These are phyloP conservation scores for Caloenas nicobarica DNA, from an alignment of 2,113 vertebrate genomes.

Conservation along the genomic window DNA sequence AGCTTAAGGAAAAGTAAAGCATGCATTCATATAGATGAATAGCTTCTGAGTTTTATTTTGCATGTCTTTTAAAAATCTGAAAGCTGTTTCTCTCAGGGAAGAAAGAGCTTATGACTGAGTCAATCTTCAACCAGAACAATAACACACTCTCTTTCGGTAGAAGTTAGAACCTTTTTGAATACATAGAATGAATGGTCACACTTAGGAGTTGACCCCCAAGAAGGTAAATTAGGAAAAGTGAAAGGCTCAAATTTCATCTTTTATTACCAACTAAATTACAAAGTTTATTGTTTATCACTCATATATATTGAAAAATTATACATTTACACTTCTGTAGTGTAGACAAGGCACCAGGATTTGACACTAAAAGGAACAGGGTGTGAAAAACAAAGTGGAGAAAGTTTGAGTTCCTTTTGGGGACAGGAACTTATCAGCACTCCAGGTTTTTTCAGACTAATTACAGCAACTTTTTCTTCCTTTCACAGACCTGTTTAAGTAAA, in stretches of 20 bases:
- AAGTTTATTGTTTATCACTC: background rate
- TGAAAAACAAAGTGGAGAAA: background rate
- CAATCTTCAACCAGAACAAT: background rate
- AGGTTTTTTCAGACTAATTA: background rate
- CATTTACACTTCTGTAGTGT: background rate
- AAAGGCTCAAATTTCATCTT: background rate
- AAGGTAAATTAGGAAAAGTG: background rate
- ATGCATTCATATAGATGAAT: background rate
- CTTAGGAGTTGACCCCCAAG: background rate
- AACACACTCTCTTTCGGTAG: background rate
- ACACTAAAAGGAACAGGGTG: background rate
- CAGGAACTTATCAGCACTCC: background rate
- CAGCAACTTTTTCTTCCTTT: background rate
- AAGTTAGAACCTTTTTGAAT: background rate
- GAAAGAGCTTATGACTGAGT: background rate
- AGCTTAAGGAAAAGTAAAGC: background rate
- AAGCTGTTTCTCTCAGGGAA: background rate
- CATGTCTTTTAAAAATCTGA: background rate
- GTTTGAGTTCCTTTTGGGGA: background rate
- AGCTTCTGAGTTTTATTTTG: background rate
- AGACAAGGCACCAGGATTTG: background rate
- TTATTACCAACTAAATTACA: background rate
- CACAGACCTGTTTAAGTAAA: background rate
- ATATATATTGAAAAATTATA: background rate
- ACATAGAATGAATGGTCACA: background rate